Conservation (phyloP, 2,888 invertebrate genomes). For the Morpho deidamia region DNA sequence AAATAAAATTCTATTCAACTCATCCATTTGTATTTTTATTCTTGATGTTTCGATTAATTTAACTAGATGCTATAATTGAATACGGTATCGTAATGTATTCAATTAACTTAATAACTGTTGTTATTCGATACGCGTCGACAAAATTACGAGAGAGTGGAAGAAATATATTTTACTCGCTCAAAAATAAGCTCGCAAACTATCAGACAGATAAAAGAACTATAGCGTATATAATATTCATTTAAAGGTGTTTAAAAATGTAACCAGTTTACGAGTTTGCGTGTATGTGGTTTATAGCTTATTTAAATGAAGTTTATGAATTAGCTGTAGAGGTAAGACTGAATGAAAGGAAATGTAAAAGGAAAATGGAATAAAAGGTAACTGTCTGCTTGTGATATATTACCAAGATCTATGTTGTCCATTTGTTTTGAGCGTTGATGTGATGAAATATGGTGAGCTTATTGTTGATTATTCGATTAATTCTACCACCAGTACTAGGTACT, state of each 20-base stretch:
- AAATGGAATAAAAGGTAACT: too few relatives aligned
- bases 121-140: background rate
- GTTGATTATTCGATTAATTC: too few relatives aligned
- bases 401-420: too few relatives aligned
- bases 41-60: too few relatives aligned
- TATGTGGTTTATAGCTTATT: slow-evolving; percentile 4
- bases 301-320: slow-evolving; percentile 10
- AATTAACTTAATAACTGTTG: slow-evolving; percentile 2
- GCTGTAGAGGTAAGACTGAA: slow-evolving; percentile 1
- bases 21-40: too few relatives aligned
- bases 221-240: slow-evolving; percentile 1
- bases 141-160: slow-evolving; percentile 8
- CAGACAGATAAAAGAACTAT: slow-evolving; percentile 6
- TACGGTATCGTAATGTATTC: background rate
- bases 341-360: background rate
- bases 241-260: slow-evolving; percentile 18
- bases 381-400: too few relatives aligned
- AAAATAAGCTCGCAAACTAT: slow-evolving; percentile 4
- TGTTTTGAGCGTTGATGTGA: too few relatives aligned
- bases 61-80: background rate
- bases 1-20: too few relatives aligned
- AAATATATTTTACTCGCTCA: slow-evolving; percentile 3
- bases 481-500: too few relatives aligned
- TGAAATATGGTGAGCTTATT: too few relatives aligned
- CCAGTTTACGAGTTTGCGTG: slow-evolving; percentile 7